phyloP scores from a whole-genome alignment of 2,888 invertebrate species.

The Lottia scabra region DNA sequence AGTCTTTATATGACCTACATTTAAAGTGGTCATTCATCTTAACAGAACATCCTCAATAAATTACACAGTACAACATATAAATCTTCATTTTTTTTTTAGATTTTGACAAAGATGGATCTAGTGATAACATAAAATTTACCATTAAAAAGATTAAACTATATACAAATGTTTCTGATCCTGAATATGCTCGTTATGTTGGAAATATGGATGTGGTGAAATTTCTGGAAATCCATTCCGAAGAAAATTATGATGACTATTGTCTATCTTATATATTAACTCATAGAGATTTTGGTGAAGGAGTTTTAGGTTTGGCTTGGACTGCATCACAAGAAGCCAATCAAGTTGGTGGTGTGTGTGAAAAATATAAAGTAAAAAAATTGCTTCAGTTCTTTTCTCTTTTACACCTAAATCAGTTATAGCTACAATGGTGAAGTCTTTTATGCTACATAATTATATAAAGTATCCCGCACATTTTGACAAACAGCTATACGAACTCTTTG shows the following conservation, averaged over 20 bases:
- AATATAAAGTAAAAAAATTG: slow-evolving; percentile 73
- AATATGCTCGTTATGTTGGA: slow-evolving; percentile 69
- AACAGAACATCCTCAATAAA: too few relatives aligned
- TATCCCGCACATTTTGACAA: too few relatives aligned
- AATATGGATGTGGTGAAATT: slow-evolving; percentile 43
- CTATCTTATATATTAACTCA: slow-evolving; percentile 98
- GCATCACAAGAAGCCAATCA: slow-evolving; percentile 79
- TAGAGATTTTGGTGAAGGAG: slow-evolving; percentile 97
- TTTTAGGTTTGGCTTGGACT: slow-evolving; percentile 98
- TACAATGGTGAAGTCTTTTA: too few relatives aligned
- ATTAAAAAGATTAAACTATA: slow-evolving; percentile 95
- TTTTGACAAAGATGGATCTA: slow-evolving; percentile 91
- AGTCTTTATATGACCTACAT: too few relatives aligned
- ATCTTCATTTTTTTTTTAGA: slow-evolving; percentile 73
- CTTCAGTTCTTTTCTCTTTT: too few relatives aligned
- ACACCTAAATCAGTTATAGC: too few relatives aligned
- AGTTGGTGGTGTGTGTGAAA: slow-evolving; percentile 94
- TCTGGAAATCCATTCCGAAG: slow-evolving; percentile 79
- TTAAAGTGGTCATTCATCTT: too few relatives aligned
- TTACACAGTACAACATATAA: too few relatives aligned
- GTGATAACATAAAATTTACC: slow-evolving; percentile 95
- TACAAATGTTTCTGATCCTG: slow-evolving; percentile 86
- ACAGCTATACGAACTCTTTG: too few relatives aligned
- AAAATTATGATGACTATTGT: slow-evolving; percentile 97
- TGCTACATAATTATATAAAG: too few relatives aligned